Evolutionary conservation across 2,888 invertebrate species (phyloP), one percentile per base, ranked within the genome.

Genomic region (Pardosa pseudoannulata): DNA sequence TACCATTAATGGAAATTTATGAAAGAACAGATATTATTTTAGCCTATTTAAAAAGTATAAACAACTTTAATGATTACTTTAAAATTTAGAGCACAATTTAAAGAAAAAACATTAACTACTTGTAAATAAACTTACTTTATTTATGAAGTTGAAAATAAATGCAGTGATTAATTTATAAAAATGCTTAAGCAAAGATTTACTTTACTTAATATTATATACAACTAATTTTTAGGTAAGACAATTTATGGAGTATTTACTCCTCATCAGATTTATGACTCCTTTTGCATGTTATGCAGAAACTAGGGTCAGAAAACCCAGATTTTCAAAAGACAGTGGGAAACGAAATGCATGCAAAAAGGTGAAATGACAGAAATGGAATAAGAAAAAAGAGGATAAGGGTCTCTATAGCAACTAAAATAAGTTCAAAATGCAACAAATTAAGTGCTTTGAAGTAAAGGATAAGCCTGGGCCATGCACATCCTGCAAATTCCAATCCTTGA

Each of bases 401-500:
- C 23, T 2, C 62, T 62, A 62, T 11, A 27, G 72, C 72, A 16
- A 41, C 29, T 41, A 27, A 39, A 74, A 36, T 6, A 19, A 41
- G 64, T 50, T 68, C 67, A 36, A 78, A 23, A 41, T 72, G 78
- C 67, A 72, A 65, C 67, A 67, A 36, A 78, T 32, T 67, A 78
- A 73, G 62, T 41, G 82, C 72, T 71, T 68, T 36, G 68, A 74
- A 68, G 65, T 62, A 68, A 81, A 80, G 70, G 39, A 70, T 74
- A 81, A 65, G 68, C 72, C 71, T 73, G 67, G 72, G 76, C 16
- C 70, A 70, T 70, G 70, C 50, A 64, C 50, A 78, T 36, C 75
- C 68, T 62, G 36, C 39, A 78, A 76, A 72, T 71, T 78, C 76
- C 82, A 65, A 72, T 72, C 72, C 78, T 83, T 62, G 67, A 46